phyloP scores from a whole-genome alignment of 1,140 invertebrate genomes.

The Subanguina moxae region DNA sequence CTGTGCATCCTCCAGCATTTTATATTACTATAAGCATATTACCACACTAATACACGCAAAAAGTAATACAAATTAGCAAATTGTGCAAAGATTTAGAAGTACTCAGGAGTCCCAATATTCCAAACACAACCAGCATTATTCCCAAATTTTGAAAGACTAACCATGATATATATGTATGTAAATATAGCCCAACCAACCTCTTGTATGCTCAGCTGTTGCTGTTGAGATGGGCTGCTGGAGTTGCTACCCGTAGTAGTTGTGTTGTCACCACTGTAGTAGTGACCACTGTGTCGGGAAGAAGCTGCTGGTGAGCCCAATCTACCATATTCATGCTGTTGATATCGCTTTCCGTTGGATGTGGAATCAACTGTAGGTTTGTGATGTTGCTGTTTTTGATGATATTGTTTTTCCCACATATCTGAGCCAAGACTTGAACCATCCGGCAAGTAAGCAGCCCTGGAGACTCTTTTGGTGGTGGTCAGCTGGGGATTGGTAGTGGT shows the following conservation, averaged over 20 bases:
- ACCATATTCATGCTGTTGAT: not conserved
- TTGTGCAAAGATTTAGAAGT: no score
- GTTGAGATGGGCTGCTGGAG: conserved; percentile 1
- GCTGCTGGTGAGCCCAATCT: not conserved
- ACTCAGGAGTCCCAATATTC: no score
- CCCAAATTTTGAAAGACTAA: no score
- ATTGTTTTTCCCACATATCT: conserved; percentile 7
- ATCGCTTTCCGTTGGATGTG: no score
- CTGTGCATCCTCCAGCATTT: no score
- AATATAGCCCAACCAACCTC: conserved; percentile 6
- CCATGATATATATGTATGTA: not conserved
- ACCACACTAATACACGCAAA: no score
- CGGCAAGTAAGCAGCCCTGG: not conserved
- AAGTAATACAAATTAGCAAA: no score
- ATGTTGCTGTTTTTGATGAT: not conserved
- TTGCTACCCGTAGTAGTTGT: not conserved
- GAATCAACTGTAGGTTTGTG: not conserved
- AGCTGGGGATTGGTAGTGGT: no score
- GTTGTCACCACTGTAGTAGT: not conserved
- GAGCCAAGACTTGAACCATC: not conserved
- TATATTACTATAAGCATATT: no score
- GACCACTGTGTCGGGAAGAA: not conserved
- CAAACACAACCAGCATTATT: no score
- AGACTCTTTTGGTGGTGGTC: not conserved
- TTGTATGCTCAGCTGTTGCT: conserved; percentile 15